Evolutionary conservation across 2,888 invertebrate genomes (phyloP), one percentile per base, ranked within the genome.

Genomic region (Icerya purchasi): DNA sequence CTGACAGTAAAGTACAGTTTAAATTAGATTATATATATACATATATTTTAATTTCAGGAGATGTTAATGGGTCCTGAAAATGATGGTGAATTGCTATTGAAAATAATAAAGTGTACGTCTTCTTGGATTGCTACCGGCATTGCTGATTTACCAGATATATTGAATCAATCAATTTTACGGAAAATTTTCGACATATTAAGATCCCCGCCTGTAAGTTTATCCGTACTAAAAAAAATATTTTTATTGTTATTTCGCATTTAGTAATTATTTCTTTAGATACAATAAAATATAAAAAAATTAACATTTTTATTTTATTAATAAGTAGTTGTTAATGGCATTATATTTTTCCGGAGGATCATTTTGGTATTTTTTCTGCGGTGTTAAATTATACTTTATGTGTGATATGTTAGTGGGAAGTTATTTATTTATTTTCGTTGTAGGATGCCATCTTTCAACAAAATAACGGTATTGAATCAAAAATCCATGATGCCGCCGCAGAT

Each of bases 1-100:
- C n/a, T n/a, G n/a, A n/a, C n/a, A n/a, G n/a, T n/a, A n/a, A n/a
- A n/a, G n/a, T n/a, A n/a, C n/a, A n/a, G n/a, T n/a, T n/a, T n/a
- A n/a, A n/a, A n/a, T n/a, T n/a, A n/a, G n/a, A n/a, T n/a, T n/a
- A n/a, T n/a, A n/a, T n/a, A n/a, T n/a, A n/a, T n/a, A n/a, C n/a
- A n/a, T n/a, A n/a, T n/a, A n/a, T n/a, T 36, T 71, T 67, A 61
- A 50, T 49, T 59, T 2, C 21, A 58, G 49, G 59, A 61, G 53
- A 1, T 59, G 8, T 61, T 56, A 24, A 57, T 61, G 20, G 53
- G 52, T 18, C 53, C 59, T 10, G 59, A 61, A 59, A 24, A 56
- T 8, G 53, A 61, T 25, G 8, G 57, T 52, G 58, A 61, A 18
- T 52, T 36, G 14, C 5, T 62, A 59, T 59, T 23, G 21, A 61